Conservation (phyloP, 2,797 vertebrate genomes). For the Iguana delicatissima region DNA sequence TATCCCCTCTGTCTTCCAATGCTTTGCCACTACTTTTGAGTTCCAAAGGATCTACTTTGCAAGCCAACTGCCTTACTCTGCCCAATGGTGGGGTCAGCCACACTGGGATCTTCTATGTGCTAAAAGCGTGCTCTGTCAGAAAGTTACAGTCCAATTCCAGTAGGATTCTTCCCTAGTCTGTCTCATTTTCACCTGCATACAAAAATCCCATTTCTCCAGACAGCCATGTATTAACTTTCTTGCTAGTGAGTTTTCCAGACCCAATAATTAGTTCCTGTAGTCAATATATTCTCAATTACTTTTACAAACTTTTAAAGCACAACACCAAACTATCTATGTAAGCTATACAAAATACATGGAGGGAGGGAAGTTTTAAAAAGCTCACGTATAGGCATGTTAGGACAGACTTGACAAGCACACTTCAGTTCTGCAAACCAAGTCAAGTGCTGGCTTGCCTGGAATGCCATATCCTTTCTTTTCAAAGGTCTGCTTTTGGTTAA, state of each 20-base stretch:
- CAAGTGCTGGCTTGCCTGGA: background rate
- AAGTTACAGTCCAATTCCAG: background rate
- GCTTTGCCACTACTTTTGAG: too few species aligned
- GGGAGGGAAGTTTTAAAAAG: too few species aligned
- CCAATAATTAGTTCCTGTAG: background rate
- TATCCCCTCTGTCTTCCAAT: too few species aligned
- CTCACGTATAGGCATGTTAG: conserved; percentile 25
- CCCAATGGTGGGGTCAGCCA: too few species aligned
- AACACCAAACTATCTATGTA: background rate
- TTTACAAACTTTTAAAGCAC: background rate
- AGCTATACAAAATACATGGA: conserved; percentile 16
- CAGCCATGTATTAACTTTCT: background rate
- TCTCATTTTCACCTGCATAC: background rate
- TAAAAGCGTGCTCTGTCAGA: background rate
- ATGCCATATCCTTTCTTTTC: background rate
- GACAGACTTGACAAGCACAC: background rate
- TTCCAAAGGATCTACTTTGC: too few species aligned
- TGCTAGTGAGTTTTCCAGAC: background rate
- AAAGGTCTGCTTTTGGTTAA: conserved; percentile 18
- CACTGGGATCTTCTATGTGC: too few species aligned
- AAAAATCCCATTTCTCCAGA: too few species aligned
- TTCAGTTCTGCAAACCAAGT: conserved; percentile 27
- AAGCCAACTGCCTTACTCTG: too few species aligned
- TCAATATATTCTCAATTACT: background rate
- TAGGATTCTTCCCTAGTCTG: background rate